Evolutionary conservation across 2,888 invertebrate species (phyloP).

Genomic region (Molanna angustata): DNA sequence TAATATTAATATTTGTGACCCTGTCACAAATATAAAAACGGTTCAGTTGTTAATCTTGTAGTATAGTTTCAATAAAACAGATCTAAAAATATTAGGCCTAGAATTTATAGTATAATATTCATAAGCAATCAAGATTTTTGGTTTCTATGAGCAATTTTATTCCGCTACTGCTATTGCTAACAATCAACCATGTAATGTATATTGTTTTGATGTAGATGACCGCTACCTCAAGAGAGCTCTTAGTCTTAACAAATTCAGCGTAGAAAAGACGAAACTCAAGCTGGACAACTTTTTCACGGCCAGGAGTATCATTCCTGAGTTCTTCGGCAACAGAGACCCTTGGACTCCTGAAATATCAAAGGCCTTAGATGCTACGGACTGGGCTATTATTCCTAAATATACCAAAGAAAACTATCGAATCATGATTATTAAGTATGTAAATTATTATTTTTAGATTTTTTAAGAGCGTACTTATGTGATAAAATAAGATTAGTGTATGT

Average conservation of each 20-base stretch:
- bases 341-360: constrained; percentile 1
- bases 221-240: constrained; percentile 36
- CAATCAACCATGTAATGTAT: not conserved
- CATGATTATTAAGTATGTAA: constrained; percentile 24
- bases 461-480: too few relatives aligned
- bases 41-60: too few relatives aligned
- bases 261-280: constrained; percentile 33
- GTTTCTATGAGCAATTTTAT: too few relatives aligned
- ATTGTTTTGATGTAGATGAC: constrained; percentile 34
- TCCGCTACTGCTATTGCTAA: too few relatives aligned
- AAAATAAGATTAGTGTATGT: too few relatives aligned
- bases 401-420: constrained; percentile 36
- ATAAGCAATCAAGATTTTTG: too few relatives aligned
- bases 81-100: too few relatives aligned
- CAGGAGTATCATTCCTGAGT: constrained; percentile 35
- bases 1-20: too few relatives aligned
- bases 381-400: constrained; percentile 35
- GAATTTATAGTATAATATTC: too few relatives aligned
- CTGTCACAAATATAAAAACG: too few relatives aligned
- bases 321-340: constrained; percentile 30
- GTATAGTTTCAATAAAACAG: too few relatives aligned
- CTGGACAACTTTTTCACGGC: constrained; percentile 38
- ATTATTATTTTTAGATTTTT: not conserved
- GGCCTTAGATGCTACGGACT: constrained; percentile 31
- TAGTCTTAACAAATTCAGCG: constrained; percentile 27